Percentiles rank a stretch among this genome's conserved stretches.
Conservation (phyloP, 2,888 invertebrate genomes). For the Helicoverpa assulta region DNA sequence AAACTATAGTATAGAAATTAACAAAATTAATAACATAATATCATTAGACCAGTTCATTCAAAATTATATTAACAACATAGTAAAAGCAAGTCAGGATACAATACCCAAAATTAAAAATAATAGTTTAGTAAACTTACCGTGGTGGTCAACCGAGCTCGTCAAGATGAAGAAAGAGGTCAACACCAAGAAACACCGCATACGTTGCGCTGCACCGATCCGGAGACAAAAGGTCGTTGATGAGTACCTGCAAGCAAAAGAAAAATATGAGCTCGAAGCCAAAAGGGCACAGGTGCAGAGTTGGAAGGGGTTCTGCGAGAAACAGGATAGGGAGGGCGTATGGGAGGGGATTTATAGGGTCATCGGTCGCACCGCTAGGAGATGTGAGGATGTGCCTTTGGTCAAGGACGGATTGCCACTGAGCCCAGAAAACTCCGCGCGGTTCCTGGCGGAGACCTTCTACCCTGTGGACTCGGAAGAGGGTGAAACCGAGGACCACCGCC, state of each 20-base stretch:
- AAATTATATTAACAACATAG: neutral
- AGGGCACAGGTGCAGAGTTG: slow-evolving; percentile 32
- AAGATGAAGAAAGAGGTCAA: too few species aligned
- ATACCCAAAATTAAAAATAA: slow-evolving; percentile 23
- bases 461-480: too few species aligned
- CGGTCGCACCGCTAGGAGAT: neutral
- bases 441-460: too few species aligned
- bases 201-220: neutral
- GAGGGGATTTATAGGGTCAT: too few species aligned
- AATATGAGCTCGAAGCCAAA: slow-evolving; percentile 25
- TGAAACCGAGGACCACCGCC: too few species aligned
- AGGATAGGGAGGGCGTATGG: too few species aligned
- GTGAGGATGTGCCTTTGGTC: slow-evolving; percentile 1
- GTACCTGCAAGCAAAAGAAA: slow-evolving; percentile 46
- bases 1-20: too few species aligned
- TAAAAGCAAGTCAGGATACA: slow-evolving; percentile 1
- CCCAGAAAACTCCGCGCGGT: slow-evolving; percentile 18
- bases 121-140: slow-evolving; percentile 33
- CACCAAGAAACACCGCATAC: too few species aligned
- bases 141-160: slow-evolving; percentile 47
- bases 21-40: neutral
- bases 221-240: neutral
- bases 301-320: slow-evolving; percentile 49
- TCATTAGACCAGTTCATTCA: slow-evolving; percentile 3
- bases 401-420: too few species aligned